Base-by-base conservation (phyloP, 2,888 invertebrate genomes). In the Sthenelais limicola region DNA sequence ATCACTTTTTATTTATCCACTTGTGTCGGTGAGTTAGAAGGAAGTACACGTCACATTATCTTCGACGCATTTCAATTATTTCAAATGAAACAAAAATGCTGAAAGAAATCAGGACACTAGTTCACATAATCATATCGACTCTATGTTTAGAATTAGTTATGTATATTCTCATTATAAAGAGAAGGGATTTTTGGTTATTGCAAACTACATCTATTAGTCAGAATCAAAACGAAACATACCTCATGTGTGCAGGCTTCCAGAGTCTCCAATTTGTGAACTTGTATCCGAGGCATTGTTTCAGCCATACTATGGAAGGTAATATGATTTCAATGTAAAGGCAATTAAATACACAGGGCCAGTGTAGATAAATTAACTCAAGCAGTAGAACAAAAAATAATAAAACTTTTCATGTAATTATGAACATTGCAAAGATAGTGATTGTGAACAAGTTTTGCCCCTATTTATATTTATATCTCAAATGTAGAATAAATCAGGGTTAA, bases 241-340 rank as follows among this genome's bases (percentile, higher is more conserved):
- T 98, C 98, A 86, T 99, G 99, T 18, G 94, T 94, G 87, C 98
- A 99, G 0, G 96, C 94, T 83, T 95, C 96, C 47, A 94, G 91
- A 0, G 97, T 94, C 81, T 97, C 94, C 74, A 98, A 91, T 2
- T 93, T 93, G 86, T 97, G 96, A 28, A 97, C 92, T 70, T 93
- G 92, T 78, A 97, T 95, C 71, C 96, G 91, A 12, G 94, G 92
- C 75, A 92, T 91, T 47, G 94, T 89, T 73, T 94, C 92, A 58
- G 94, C 93, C 78, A 94, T 89, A 82, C 94, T 94, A 83, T 28
- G 77, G 75, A 51, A n/a, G 12, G 24, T 43, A 43, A 43, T 15
- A 18, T 15, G 9, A 43, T 15, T 15, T 15, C 9, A 9, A 43
- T 43, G 18, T 43, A n/a, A n/a, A n/a, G n/a, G n/a, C n/a, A n/a